Base-by-base conservation (phyloP, 2,888 invertebrate species). In the Drosophila subsilvestris region DNA sequence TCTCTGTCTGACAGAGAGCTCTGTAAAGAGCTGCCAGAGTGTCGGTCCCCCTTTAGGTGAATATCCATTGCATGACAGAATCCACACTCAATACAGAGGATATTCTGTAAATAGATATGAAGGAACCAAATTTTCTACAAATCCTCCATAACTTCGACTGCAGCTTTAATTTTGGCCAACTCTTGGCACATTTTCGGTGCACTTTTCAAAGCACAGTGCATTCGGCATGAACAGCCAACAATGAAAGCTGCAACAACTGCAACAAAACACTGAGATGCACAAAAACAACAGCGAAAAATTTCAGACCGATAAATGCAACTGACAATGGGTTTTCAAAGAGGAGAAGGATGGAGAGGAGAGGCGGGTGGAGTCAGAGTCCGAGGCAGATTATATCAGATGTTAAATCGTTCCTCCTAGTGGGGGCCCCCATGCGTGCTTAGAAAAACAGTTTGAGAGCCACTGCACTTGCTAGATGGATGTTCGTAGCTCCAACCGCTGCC, bases 391-490 rank as follows among this genome's bases (percentile, higher is more conserved):
- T 32, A 32, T 32, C 32, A 32, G 32, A 14, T 32, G 32, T 12
- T 32, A 32, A 12, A 32, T 32, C 32, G 22, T 27, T 27, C 27
- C 27, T 1, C 6, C 27, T 27, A 6, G 1, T 27, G 27, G 8
- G 27, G 25, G 5, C 4, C 9, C 27, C 9, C 27, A 27, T 48
- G 61, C 62, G 51, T 71, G 62, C 43, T 37, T 9, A 3, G 17
- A n/a, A 3, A 17, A 17, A 37, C 53, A 70, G 72, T 71, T 71
- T 71, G 32, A 53, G 48, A 70, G 63, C 12, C 67, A 53, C 57
- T 57, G 47, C 17, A 14, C 14, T 7, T 17, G 47, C 27, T n/a
- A 27, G 42, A 54, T 43, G 53, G 22, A 48, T 57, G 32, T 57
- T 54, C 54, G 63, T 62, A 27, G 17, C 22, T 18, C 42, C 37